Conservation (phyloP, 2,113 vertebrate species). For the Plotosus lineatus region DNA sequence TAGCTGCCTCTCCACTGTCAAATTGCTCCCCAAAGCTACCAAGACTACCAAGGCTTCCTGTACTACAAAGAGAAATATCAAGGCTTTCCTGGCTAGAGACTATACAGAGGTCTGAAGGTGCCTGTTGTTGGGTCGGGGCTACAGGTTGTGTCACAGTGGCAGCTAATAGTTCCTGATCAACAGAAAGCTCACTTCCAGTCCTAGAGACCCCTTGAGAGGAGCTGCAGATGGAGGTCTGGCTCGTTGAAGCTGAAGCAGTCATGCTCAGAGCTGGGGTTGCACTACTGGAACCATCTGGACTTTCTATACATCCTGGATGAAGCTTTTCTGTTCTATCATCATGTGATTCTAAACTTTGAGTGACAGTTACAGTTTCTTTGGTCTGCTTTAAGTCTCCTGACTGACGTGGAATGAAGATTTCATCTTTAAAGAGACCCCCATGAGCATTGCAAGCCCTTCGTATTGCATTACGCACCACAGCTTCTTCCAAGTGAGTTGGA, state of each 20-base stretch:
- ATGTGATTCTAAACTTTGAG: constrained; percentile 57
- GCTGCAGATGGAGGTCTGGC: constrained; percentile 92
- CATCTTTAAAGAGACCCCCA: constrained; percentile 92
- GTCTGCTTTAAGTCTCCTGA: constrained; percentile 84
- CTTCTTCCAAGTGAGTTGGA: constrained; percentile 92
- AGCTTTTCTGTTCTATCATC: constrained; percentile 67
- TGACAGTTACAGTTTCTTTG: constrained; percentile 76
- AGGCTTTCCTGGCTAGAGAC: constrained; percentile 96
- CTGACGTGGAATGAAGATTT: constrained; percentile 93
- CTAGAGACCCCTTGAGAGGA: constrained; percentile 86
- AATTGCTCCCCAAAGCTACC: constrained; percentile 89
- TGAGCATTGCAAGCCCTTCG: constrained; percentile 93
- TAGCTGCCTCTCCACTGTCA: constrained; percentile 82
- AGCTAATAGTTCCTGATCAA: constrained; percentile 78
- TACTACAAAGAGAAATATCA: constrained; percentile 92
- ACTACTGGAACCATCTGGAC: constrained; percentile 89
- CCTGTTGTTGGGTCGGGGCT: constrained; percentile 67
- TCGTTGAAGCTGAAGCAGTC: constrained; percentile 88
- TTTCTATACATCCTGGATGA: constrained; percentile 74
- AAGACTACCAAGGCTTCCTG: constrained; percentile 89
- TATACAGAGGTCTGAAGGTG: constrained; percentile 79
- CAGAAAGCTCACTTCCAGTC: constrained; percentile 84
- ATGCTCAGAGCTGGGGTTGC: constrained; percentile 87
- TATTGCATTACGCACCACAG: constrained; percentile 85
- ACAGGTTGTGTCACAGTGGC: constrained; percentile 72